Conservation (phyloP, 2,113 vertebrate genomes). For the Lates calcarifer region DNA sequence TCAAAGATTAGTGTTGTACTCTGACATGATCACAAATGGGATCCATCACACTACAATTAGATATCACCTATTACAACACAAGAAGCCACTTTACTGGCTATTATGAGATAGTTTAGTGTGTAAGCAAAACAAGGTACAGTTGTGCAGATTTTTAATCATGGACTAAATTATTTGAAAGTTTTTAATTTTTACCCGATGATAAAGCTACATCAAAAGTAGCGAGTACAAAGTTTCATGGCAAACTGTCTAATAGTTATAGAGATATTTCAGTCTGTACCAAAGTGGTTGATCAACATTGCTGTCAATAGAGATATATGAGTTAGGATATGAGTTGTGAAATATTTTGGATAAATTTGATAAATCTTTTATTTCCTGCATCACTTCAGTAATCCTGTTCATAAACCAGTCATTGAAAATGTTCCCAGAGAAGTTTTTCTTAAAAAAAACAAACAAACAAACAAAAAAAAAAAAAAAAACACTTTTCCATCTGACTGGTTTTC, state of each 20-base stretch:
- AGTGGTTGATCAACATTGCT: not conserved
- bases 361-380: not conserved
- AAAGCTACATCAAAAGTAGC: too few species aligned
- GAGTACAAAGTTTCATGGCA: too few species aligned
- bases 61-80: not conserved
- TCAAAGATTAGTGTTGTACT: too few species aligned
- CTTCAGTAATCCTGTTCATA: not conserved
- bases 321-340: not conserved
- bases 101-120: not conserved
- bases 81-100: not conserved
- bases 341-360: not conserved
- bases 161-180: too few species aligned
- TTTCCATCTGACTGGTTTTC: conserved; percentile 17
- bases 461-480: not conserved
- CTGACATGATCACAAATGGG: not conserved
- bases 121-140: too few species aligned
- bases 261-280: not conserved
- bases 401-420: not conserved
- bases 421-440: not conserved
- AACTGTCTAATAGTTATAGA: too few species aligned
- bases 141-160: too few species aligned
- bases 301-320: too few species aligned
- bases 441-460: too few species aligned
- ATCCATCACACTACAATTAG: not conserved
- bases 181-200: too few species aligned